Evolutionary conservation across 2,797 vertebrate genomes (phyloP).

Genomic region (Anabas testudineus): DNA sequence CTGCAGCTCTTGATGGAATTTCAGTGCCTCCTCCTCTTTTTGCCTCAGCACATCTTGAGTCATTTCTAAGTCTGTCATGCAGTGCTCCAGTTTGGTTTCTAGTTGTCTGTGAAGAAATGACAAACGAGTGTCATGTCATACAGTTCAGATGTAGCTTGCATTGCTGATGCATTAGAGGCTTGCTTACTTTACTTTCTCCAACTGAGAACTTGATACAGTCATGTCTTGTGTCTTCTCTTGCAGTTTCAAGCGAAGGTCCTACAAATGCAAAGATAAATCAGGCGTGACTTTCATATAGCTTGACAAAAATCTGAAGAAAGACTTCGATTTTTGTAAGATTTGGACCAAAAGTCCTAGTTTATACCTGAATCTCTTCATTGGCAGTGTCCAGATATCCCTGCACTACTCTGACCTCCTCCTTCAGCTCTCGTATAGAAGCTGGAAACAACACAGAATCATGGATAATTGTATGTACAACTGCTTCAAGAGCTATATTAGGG

Average conservation of each 20-base stretch:
- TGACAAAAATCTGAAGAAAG: background rate
- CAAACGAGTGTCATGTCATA: conserved; percentile 12
- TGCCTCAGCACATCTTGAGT: conserved; percentile 54
- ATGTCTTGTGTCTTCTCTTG: conserved; percentile 64
- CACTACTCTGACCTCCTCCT: conserved; percentile 77
- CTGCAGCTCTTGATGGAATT: conserved; percentile 72
- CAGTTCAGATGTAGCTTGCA: background rate
- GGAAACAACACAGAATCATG: conserved; percentile 9
- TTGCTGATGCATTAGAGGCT: background rate
- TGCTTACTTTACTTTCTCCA: conserved; percentile 74
- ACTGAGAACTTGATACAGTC: conserved; percentile 49
- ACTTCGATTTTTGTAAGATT: background rate
- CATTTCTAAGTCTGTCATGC: conserved; percentile 65
- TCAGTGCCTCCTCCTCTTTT: conserved; percentile 77
- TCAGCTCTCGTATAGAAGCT: conserved; percentile 82
- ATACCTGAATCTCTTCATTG: conserved; percentile 87
- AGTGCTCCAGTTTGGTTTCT: conserved; percentile 76
- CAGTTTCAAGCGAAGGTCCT: conserved; percentile 81
- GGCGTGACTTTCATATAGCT: background rate
- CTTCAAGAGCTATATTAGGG: background rate
- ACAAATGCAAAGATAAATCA: conserved; percentile 19
- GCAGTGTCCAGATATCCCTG: conserved; percentile 84
- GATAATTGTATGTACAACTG: background rate
- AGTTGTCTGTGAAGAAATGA: conserved; percentile 76
- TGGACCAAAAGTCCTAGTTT: background rate